Percentiles rank a stretch among this genome's conserved stretches.
Evolutionary conservation across 2,797 vertebrate genomes (phyloP).

Genomic region (Podarcis siculus): DNA sequence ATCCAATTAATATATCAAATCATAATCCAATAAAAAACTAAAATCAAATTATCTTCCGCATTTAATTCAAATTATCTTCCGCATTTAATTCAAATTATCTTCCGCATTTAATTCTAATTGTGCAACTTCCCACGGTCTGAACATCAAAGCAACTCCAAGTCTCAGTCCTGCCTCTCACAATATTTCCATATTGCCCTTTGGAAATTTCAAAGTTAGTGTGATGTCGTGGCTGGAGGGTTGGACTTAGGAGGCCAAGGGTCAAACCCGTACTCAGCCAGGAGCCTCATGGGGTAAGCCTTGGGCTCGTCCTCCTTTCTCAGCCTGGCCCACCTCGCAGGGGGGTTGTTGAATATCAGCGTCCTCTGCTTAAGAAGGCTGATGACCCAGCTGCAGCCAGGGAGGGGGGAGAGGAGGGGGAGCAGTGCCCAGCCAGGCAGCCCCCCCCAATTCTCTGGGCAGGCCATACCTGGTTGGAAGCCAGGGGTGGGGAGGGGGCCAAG

Average conservation of each 20-base stretch:
- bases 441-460: background rate
- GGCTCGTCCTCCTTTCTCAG: background rate
- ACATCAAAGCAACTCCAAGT: too few species aligned
- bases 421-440: background rate
- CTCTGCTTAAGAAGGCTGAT: background rate
- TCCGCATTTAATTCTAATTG: too few species aligned
- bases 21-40: too few species aligned
- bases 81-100: too few species aligned
- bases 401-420: too few species aligned
- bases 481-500: background rate
- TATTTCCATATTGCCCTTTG: too few species aligned
- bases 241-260: background rate
- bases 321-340: background rate
- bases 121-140: too few species aligned
- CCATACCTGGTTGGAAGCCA: background rate
- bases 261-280: accelerated
- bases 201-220: background rate
- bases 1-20: too few species aligned
- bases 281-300: background rate
- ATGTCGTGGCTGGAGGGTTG: background rate
- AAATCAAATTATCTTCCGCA: too few species aligned
- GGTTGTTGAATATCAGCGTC: too few species aligned
- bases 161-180: too few species aligned
- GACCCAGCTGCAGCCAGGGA: background rate
- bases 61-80: too few species aligned